Evolutionary conservation across 2,797 vertebrate genomes (phyloP).

Genomic region (Lerista edwardsae): DNA sequence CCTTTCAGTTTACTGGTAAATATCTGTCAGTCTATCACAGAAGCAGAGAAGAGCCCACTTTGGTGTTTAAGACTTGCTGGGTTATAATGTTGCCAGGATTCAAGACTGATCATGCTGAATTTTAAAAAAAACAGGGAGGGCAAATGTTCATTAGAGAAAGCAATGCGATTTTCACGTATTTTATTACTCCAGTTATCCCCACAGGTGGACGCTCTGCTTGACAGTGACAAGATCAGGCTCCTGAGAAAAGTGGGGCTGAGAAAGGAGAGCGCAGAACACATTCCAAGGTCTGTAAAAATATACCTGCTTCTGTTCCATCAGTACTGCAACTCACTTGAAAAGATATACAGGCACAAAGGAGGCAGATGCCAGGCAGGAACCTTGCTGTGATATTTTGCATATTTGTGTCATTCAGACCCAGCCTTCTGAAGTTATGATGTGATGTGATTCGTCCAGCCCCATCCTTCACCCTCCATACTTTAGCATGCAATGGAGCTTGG

Average conservation of each 20-base stretch:
- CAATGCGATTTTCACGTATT: slow-evolving; percentile 15
- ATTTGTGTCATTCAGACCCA: slow-evolving; percentile 1
- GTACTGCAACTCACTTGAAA: slow-evolving; percentile 54
- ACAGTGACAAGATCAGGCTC: neutral
- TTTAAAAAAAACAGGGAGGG: neutral
- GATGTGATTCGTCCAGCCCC: slow-evolving; percentile 16
- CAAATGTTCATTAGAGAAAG: slow-evolving; percentile 17
- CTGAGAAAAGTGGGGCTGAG: slow-evolving; percentile 21
- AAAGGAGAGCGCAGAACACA: slow-evolving; percentile 11
- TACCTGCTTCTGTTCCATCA: slow-evolving; percentile 40
- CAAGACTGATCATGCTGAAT: neutral
- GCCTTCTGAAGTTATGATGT: slow-evolving; percentile 4
- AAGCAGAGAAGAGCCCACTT: neutral
- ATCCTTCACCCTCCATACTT: no score
- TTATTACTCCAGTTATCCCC: fast-evolving
- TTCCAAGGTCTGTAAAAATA: neutral
- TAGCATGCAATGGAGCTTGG: no score
- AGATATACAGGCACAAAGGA: slow-evolving; percentile 7
- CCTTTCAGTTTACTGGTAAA: neutral
- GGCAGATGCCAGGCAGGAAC: slow-evolving; percentile 30
- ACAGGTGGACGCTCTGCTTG: neutral
- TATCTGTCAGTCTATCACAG: neutral
- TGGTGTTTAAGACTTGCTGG: neutral
- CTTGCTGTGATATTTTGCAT: neutral
- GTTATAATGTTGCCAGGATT: neutral